Evolutionary conservation across 2,113 vertebrate species (phyloP), one percentile per base, ranked within the genome.

Genomic region (Sander vitreus): DNA sequence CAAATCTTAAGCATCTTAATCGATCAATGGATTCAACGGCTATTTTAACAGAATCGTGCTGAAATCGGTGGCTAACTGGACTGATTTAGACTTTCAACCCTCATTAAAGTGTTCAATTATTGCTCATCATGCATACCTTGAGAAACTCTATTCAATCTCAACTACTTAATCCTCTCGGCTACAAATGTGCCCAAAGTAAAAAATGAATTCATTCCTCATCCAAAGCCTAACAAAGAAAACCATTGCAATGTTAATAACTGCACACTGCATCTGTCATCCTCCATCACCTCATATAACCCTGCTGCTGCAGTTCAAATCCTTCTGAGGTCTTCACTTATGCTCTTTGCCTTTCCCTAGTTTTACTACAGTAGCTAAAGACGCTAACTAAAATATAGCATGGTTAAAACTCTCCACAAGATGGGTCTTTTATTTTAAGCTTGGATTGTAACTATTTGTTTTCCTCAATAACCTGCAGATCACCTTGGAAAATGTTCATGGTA

Each of bases 251-350:
- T 18, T 15, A 51, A 55, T 51, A 50, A 25, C 3, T 25, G 12
- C 33, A 43, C 16, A 27, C 5, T 53, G 36, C 2, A 45, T 54
- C 54, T 73, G 58, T 71, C 47, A 66, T 79, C 74, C 83, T 39
- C 39, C 39, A 43, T 43, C 9, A 43, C 39, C 39, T 43, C 47
- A 30, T 53, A 0, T 84, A 58, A 88, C 74, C 75, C 57, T 81
- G 53, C 13, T 54, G 43, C 72, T 33, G 33, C 33, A 21, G 14
- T 1, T 59, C 23, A 72, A 67, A 79, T 73, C 72, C 77, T 33
- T 43, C 36, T 21, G 48, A 45, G 55, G 48, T 54, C 63, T 65
- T 60, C 19, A 12, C 76, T 33, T 19, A 23, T 54, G 64, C 15
- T 43, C 25, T 74, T 36, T 19, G 10, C 18, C n/a, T 3, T 30